phyloP scores from a whole-genome alignment of 2,888 invertebrate genomes.

The Mythimna impura region DNA sequence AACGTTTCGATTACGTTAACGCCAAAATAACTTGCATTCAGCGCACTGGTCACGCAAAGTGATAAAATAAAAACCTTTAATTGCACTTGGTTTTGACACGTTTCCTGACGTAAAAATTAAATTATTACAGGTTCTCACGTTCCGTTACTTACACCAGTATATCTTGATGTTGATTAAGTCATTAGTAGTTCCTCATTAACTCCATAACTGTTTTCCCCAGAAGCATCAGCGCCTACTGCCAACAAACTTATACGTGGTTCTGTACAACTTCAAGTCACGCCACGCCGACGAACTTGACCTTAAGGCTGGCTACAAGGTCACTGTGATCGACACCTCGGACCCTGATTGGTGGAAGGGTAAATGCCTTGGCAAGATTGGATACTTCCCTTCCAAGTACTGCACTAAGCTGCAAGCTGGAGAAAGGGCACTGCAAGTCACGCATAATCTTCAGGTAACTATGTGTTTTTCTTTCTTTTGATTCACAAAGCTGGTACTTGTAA shows the following conservation, averaged over 20 bases:
- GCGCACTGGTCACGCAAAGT: too few species aligned
- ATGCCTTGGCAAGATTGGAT: conserved; percentile 96
- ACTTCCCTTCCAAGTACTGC: conserved; percentile 98
- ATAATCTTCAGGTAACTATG: conserved; percentile 84
- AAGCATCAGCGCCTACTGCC: conserved; percentile 96
- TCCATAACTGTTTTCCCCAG: conserved; percentile 81
- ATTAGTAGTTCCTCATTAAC: not conserved
- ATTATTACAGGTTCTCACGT: not conserved
- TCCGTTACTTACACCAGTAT: not conserved
- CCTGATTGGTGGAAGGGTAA: conserved; percentile 99
- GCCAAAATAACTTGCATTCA: too few species aligned
- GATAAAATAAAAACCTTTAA: not conserved
- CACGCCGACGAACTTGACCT: conserved; percentile 98
- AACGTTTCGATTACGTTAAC: too few species aligned
- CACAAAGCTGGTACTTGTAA: not conserved
- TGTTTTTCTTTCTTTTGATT: too few species aligned
- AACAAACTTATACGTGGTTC: conserved; percentile 97
- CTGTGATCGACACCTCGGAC: conserved; percentile 98
- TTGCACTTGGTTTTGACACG: not conserved
- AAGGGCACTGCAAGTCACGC: conserved; percentile 95
- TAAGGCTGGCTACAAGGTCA: conserved; percentile 97
- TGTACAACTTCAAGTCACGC: conserved; percentile 98
- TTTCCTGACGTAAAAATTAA: not conserved
- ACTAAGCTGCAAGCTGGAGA: conserved; percentile 97
- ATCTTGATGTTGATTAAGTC: not conserved